A percentile compares a stretch with the other conserved stretches of the same genome.
These are phyloP conservation scores for Prolemur simus DNA, from an alignment of 2,113 vertebrate genomes.

Conservation along the genomic window DNA sequence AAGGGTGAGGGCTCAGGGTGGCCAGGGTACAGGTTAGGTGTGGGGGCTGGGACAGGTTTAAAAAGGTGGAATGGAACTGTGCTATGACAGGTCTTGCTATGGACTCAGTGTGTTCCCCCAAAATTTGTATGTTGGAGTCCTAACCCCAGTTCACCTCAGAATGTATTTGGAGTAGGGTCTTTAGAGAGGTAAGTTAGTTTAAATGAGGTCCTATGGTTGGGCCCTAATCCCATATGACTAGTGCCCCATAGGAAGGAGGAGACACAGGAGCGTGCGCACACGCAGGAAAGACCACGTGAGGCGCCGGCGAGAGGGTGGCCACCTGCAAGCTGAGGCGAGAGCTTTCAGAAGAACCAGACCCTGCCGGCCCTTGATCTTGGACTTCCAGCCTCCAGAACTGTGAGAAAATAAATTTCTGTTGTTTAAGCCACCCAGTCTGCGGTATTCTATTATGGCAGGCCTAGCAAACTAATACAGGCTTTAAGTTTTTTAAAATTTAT, in stretches of 20 bases:
- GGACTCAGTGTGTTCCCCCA: background rate
- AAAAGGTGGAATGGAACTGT: background rate
- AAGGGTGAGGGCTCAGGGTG: background rate
- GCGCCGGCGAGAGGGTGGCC: background rate
- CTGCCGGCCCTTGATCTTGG: background rate
- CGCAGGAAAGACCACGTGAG: background rate
- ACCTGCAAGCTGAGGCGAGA: too few relatives aligned
- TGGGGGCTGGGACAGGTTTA: background rate
- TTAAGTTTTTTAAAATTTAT: background rate
- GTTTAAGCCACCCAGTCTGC: background rate
- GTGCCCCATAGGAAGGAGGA: background rate
- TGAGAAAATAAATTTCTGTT: background rate
- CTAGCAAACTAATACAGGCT: background rate
- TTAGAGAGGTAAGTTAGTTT: background rate
- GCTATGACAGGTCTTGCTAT: background rate
- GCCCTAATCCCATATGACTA: background rate
- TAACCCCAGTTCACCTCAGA: background rate
- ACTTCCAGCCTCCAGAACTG: background rate
- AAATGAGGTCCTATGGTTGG: background rate
- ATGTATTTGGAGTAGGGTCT: background rate
- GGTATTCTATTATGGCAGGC: background rate
- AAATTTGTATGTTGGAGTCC: background rate
- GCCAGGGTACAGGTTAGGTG: background rate
- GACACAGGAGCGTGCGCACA: background rate
- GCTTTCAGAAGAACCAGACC: background rate